Base-by-base conservation (phyloP, 2,113 vertebrate species). In the Galeopterus variegatus region DNA sequence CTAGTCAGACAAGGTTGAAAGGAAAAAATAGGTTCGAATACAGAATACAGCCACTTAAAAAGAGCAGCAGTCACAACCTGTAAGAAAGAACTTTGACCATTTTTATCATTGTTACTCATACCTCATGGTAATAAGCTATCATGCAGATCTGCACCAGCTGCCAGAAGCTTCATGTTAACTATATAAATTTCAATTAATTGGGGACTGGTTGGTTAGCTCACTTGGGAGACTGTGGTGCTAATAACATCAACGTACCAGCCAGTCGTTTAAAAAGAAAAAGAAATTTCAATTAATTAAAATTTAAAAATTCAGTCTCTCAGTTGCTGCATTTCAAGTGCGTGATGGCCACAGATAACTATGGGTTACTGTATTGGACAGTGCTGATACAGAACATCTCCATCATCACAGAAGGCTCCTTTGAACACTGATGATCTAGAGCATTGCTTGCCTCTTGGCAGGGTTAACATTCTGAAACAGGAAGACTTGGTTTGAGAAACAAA, bases 291-390 rank as follows among this genome's bases (percentile, higher is more conserved):
- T 24, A 17, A 41, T 41, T 36, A 65, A 23, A 77, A 8, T 24
- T 7, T 0, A 41, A 80, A 19, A 67, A 31, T 48, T 14, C 52
- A 45, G 5, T 24, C 73, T 56, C 76, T 54, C 28, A 19, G 31
- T 1, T 10, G 18, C 31, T 72, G 45, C 15, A 4, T 4, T 50
- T 23, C 18, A 24, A 76, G 45, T 18, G 26, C 24, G n/a, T 62
- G 3, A 24, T 0, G 4, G 56, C 52, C 70, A 41, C 31, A 2
- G 0, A 7, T 21, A 45, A 36, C 73, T 24, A 48, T 33, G 8
- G 2, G 28, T 31, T 28, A 15, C 15, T 6, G 9, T 2, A 8
- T 41, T 3, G 10, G 45, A 65, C 28, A 56, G 17, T 1, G 5
- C 23, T 6, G 41, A 11, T 58, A 15, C 1, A 13, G 17, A 21